These are phyloP conservation scores for Turdus rufiventris DNA, from an alignment of 2,113 vertebrate genomes.

Conservation along the genomic window DNA sequence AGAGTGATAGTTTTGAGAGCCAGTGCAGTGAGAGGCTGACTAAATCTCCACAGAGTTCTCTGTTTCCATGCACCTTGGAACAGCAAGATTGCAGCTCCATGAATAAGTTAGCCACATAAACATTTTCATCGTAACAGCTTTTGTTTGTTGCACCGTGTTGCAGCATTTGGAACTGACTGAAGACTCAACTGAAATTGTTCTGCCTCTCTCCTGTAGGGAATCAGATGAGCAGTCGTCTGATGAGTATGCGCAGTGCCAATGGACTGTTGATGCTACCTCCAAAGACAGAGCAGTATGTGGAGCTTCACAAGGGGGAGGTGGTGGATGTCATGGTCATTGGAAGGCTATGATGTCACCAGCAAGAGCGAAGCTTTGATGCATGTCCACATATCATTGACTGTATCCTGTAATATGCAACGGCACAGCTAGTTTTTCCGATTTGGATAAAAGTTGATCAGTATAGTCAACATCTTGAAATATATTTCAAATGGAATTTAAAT, in stretches of 20 bases:
- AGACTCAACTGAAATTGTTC: slow-evolving; percentile 1
- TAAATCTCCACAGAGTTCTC: not conserved
- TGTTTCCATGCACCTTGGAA: not conserved
- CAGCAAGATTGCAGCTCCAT: not conserved
- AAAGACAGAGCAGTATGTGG: slow-evolving; percentile 99
- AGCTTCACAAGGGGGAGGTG: slow-evolving; percentile 99
- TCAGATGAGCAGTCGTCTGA: slow-evolving; percentile 98
- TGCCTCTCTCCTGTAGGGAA: slow-evolving; percentile 79
- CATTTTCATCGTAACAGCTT: not conserved
- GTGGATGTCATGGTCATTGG: slow-evolving; percentile 99
- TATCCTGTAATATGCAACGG: slow-evolving; percentile 99
- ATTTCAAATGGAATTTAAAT: slow-evolving; percentile 93
- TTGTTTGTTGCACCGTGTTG: fast-evolving
- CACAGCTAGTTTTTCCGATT: slow-evolving; percentile 99
- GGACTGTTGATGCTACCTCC: slow-evolving; percentile 99
- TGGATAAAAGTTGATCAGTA: slow-evolving; percentile 98
- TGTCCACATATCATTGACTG: slow-evolving; percentile 99
- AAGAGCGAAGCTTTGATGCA: slow-evolving; percentile 91
- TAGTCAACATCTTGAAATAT: slow-evolving; percentile 98
- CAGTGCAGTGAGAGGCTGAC: not conserved
- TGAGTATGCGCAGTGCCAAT: slow-evolving; percentile 99
- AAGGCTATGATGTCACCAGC: slow-evolving; percentile 94
- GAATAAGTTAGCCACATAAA: not conserved
- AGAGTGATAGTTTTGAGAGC: not conserved
- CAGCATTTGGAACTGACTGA: not conserved